phyloP scores from a whole-genome alignment of 92 coral and sea anemone species.

The Epizoanthus rinbou region DNA sequence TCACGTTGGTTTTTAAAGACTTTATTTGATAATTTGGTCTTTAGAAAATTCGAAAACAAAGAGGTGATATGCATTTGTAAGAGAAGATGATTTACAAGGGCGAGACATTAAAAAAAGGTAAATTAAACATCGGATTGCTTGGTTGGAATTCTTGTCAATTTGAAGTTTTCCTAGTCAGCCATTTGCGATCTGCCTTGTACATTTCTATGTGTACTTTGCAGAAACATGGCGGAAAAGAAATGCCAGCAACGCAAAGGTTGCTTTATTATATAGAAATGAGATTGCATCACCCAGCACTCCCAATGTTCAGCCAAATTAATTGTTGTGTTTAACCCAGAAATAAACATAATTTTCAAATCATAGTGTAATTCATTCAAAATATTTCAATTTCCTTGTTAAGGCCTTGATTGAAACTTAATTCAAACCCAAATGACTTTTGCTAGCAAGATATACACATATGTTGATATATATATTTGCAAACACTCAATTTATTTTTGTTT shows the following conservation, averaged over 20 bases:
- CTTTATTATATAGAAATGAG: background rate
- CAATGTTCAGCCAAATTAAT: no score
- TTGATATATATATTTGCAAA: background rate
- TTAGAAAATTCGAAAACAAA: background rate
- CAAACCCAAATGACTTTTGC: no score
- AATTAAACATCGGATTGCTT: background rate
- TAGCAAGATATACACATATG: background rate
- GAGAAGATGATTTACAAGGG: conserved; percentile 2
- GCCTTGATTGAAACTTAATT: background rate
- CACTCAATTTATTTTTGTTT: no score
- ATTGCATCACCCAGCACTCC: background rate
- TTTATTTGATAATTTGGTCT: conserved; percentile 3
- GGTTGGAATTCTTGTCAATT: background rate
- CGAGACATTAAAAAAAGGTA: background rate
- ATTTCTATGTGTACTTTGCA: background rate
- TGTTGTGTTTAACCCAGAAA: conserved; percentile 17
- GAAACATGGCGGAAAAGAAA: background rate
- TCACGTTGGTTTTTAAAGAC: no score
- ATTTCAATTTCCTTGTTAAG: background rate
- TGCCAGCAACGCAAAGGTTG: background rate
- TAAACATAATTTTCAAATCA: background rate
- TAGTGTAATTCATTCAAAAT: background rate
- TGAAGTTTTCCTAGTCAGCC: background rate
- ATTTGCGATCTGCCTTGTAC: background rate
- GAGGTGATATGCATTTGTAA: background rate